Conservation (phyloP, 2,888 invertebrate genomes). For the Cryptophagus acutangulus region DNA sequence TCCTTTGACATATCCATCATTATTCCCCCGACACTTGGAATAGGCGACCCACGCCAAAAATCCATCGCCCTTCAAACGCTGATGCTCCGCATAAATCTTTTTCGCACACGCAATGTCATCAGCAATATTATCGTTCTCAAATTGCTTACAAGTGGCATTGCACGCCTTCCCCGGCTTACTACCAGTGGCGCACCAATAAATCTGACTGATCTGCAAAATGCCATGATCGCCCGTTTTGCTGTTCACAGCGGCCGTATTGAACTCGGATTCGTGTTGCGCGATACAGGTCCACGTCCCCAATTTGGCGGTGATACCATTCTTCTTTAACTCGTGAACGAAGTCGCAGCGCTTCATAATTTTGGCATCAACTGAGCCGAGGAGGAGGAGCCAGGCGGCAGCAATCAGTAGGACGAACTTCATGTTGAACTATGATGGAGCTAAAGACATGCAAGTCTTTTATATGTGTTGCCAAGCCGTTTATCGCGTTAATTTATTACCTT, state of each 20-base stretch:
- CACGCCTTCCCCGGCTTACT: conserved; percentile 54
- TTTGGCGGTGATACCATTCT: conserved; percentile 52
- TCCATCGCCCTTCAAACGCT: conserved; percentile 63
- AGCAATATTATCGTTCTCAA: conserved; percentile 64
- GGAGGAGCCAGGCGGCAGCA: no score
- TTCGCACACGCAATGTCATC: conserved; percentile 67
- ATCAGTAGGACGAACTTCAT: no score
- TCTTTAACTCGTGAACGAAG: conserved; percentile 60
- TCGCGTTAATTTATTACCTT: no score
- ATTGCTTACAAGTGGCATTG: conserved; percentile 55
- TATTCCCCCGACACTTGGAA: no score
- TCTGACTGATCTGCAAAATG: conserved; percentile 62
- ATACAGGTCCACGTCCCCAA: conserved; percentile 53
- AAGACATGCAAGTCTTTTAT: no score
- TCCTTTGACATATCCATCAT: no score
- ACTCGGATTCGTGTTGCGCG: conserved; percentile 64
- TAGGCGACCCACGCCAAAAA: conserved; percentile 73
- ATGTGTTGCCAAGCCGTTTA: no score
- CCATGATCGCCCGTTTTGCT: conserved; percentile 62
- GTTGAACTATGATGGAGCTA: no score
- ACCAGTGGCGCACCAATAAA: conserved; percentile 57
- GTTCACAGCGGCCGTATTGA: conserved; percentile 59
- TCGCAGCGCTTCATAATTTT: conserved; percentile 56
- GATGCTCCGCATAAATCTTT: conserved; percentile 61
- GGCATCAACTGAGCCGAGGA: background rate